Evolutionary conservation across 2,113 vertebrate species (phyloP).

Genomic region (Scatophagus argus): DNA sequence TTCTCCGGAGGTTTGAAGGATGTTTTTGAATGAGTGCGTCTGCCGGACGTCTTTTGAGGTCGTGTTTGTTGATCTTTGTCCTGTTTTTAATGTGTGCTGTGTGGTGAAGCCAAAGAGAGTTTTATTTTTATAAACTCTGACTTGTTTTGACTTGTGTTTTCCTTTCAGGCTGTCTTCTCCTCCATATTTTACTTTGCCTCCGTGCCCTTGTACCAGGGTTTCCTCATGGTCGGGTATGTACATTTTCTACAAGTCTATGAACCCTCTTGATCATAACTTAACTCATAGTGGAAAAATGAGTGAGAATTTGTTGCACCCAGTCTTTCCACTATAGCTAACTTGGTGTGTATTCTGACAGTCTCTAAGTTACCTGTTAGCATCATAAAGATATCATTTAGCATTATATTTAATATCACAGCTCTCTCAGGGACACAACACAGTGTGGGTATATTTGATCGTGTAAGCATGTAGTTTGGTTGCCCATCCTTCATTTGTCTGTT

Average conservation of each 20-base stretch:
- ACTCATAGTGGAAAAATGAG: background rate
- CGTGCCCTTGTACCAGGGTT: slow-evolving; percentile 97
- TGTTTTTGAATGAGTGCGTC: background rate
- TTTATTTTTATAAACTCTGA: no score
- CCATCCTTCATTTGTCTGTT: background rate
- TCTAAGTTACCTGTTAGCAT: background rate
- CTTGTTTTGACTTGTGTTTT: background rate
- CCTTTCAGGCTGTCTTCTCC: slow-evolving; percentile 94
- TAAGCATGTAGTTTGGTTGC: background rate
- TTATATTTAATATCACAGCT: background rate
- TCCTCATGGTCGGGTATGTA: slow-evolving; percentile 98
- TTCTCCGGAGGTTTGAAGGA: no score
- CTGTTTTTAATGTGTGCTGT: background rate
- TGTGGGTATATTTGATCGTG: background rate
- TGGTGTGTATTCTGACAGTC: background rate
- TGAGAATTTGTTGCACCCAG: background rate
- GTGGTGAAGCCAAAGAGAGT: background rate
- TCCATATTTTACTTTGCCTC: slow-evolving; percentile 98
- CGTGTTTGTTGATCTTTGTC: background rate
- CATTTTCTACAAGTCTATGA: background rate
- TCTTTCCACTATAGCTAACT: background rate
- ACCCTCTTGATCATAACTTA: background rate
- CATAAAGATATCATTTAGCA: background rate
- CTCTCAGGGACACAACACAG: background rate
- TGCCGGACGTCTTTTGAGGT: background rate